Conservation (phyloP, 2,888 invertebrate genomes). For the Luperina nickerlii region DNA sequence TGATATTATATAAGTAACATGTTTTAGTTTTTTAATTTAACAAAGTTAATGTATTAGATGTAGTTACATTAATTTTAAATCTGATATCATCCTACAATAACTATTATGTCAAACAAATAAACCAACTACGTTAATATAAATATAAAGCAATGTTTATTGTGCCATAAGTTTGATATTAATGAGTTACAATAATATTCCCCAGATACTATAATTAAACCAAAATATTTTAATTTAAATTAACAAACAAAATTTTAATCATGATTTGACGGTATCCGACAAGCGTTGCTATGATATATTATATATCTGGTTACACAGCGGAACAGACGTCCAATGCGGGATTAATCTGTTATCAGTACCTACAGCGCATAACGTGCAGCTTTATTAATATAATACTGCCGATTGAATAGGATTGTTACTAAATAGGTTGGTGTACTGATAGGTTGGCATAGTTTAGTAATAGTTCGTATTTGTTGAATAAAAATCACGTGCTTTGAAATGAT, state of each 20-base stretch:
- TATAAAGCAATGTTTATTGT: not conserved
- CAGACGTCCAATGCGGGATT: conserved; percentile 61
- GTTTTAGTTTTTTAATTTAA: not conserved
- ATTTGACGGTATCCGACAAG: conserved; percentile 35
- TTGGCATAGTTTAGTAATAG: not conserved
- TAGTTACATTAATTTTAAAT: not conserved
- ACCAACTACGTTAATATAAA: not conserved
- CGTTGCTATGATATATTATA: conserved; percentile 26
- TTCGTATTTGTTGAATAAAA: not conserved
- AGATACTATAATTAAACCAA: not conserved
- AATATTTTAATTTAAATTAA: conserved; percentile 40
- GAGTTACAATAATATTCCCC: conserved; percentile 2
- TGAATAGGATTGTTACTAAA: conserved; percentile 36
- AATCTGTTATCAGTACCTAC: conserved; percentile 64
- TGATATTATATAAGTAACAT: too few species aligned
- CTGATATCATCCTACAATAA: not conserved
- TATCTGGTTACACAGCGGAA: conserved; percentile 38
- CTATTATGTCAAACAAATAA: conserved; percentile 8
- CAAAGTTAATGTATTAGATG: not conserved
- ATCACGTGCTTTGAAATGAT: not conserved
- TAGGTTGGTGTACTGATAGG: not conserved
- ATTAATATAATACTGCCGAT: conserved; percentile 51
- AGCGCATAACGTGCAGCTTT: conserved; percentile 47
- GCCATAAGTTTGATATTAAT: not conserved
- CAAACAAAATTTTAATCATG: conserved; percentile 42